Conservation (phyloP, 2,888 invertebrate genomes). For the Epirrita christyi region DNA sequence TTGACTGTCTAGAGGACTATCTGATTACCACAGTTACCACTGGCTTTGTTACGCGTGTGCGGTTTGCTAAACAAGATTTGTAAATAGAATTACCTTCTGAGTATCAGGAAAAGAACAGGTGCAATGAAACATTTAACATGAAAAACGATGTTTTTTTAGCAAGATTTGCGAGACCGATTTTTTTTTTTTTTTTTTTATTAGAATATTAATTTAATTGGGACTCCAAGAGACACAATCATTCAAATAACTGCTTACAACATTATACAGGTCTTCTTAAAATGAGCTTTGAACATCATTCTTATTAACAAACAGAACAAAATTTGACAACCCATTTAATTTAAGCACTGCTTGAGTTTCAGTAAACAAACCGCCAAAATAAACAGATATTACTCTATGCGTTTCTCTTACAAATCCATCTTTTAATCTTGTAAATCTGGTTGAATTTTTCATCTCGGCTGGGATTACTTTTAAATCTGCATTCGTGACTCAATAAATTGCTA, state of each 20-base stretch:
- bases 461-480: constrained; percentile 46
- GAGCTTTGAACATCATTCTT: not conserved
- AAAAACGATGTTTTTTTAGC: too few species aligned
- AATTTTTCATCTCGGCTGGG: constrained; percentile 52
- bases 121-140: not conserved
- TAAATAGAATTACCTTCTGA: constrained; percentile 1
- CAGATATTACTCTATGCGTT: constrained; percentile 22
- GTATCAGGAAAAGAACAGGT: not conserved
- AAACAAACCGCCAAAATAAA: constrained; percentile 19
- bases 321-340: constrained; percentile 17
- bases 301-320: constrained; percentile 16
- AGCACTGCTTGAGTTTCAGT: constrained; percentile 21
- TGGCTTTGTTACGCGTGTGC: constrained; percentile 14
- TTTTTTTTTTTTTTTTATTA: not conserved
- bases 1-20: constrained; percentile 1
- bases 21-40: constrained; percentile 8
- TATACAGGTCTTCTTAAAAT: too few species aligned
- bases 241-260: not conserved
- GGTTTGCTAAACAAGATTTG: constrained; percentile 10
- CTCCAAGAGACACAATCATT: not conserved
- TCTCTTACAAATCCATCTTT: constrained; percentile 43
- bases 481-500: constrained; percentile 47
- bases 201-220: not conserved
- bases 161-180: too few species aligned
- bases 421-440: constrained; percentile 43